phyloP scores from a whole-genome alignment of 2,113 vertebrate genomes.

The Climacteris rufus region DNA sequence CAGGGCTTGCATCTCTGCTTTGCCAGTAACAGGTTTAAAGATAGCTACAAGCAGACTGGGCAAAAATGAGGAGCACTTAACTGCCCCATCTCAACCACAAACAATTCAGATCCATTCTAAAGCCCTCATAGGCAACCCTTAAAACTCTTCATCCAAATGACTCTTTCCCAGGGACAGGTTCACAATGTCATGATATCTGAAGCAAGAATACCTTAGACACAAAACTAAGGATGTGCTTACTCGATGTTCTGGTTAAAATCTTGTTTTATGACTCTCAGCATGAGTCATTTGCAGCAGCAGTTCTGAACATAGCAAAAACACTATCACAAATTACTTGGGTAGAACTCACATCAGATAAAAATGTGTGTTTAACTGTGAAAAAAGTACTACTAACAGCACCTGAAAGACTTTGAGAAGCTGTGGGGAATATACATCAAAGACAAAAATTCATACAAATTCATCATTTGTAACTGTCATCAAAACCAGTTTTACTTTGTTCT shows the following conservation, averaged over 20 bases:
- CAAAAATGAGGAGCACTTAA: neutral
- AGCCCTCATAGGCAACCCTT: neutral
- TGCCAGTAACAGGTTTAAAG: neutral
- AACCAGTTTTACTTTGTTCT: neutral
- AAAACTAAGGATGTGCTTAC: neutral
- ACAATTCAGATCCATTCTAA: neutral
- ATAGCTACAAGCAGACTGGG: neutral
- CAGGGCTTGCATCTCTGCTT: neutral
- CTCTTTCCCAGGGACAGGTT: neutral
- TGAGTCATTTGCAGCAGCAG: neutral
- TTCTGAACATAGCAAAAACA: neutral
- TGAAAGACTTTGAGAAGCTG: neutral
- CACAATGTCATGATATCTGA: neutral
- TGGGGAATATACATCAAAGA: neutral
- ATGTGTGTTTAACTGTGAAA: neutral
- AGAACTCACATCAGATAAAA: neutral
- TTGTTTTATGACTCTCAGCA: neutral
- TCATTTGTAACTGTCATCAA: slow-evolving; percentile 3
- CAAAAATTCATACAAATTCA: neutral
- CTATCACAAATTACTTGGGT: neutral
- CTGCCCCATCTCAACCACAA: neutral
- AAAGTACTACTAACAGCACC: neutral
- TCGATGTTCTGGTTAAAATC: neutral
- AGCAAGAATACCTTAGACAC: neutral
- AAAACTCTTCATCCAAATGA: neutral